Conservation (phyloP, 2,113 vertebrate genomes). For the Eira barbara region DNA sequence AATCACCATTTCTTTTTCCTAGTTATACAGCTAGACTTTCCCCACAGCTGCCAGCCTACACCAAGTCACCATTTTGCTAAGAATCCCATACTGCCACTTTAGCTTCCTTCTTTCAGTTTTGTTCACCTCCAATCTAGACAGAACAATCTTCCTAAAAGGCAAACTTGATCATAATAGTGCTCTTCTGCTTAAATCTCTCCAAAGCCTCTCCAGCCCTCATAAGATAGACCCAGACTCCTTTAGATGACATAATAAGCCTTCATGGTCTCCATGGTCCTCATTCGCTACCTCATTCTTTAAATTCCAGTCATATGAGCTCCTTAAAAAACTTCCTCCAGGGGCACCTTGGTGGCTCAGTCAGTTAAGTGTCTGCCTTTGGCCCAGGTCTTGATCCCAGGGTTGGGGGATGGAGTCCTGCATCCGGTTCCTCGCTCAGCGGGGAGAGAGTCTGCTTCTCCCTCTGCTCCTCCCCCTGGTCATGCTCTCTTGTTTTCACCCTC, state of each 20-base stretch:
- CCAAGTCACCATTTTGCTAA: background rate
- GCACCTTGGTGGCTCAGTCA: too few species aligned
- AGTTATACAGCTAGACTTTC: background rate
- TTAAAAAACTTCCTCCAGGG: background rate
- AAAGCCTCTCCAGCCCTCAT: background rate
- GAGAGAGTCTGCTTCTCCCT: too few species aligned
- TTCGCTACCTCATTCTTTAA: background rate
- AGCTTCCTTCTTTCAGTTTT: background rate
- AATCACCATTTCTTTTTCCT: background rate
- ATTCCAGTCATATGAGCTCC: background rate
- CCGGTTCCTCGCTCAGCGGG: too few species aligned
- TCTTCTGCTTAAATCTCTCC: background rate
- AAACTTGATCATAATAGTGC: background rate
- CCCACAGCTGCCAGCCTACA: background rate
- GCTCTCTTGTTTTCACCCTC: too few species aligned
- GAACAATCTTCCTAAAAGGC: background rate
- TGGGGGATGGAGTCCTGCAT: too few species aligned
- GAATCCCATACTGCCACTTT: background rate
- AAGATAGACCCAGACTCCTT: background rate
- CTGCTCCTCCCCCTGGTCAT: too few species aligned
- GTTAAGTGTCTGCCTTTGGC: too few species aligned
- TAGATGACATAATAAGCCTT: background rate
- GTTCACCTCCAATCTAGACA: background rate
- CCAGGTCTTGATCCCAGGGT: too few species aligned
- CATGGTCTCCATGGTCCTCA: background rate